Evolutionary conservation across 2,888 invertebrate genomes (phyloP), one percentile per base, ranked within the genome.

Genomic region (Ophioninae sp.): DNA sequence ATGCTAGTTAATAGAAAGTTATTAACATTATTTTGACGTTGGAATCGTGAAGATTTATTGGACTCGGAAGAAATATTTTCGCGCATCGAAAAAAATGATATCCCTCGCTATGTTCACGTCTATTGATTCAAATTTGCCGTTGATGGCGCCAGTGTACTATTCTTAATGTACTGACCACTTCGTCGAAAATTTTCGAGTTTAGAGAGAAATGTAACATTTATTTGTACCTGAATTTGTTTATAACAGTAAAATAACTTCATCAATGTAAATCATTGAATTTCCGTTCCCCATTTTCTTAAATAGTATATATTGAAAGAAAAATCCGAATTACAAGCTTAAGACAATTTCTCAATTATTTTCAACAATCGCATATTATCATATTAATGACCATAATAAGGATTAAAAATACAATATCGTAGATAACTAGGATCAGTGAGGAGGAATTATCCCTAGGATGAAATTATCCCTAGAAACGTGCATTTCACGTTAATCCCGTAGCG

Each of bases 331-430:
- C 3, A 51, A 51, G 51, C 51, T 13, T 51, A 3, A 17, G 17
- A 37, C 17, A 17, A 10, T 64, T 30, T 30, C 30, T 59, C 59
- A 59, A 20, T 59, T 8, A 20, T 59, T 22, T 59, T 22, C 22
- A 17, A 37, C 17, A 9, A 64, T 20, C n/a, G 8, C n/a, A 39
- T 20, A 67, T n/a, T 67, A 67, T 41, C 13, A 7, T 8, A 30
- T 30, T 30, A 41, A 64, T 67, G 20, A 41, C 39, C 39, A 67
- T 39, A 67, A 67, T 67, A 67, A 8, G 17, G 13, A 69, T 69
- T 44, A 51, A 51, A 13, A 13, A n/a, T 58, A 58, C 13, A 58
- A 71, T 58, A 58, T 71, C 71, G 71, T 37, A 71, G 37, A 37
- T 22, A 58, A 58, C 3, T 22, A 10, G 10, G 41, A 51, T 51